Evolutionary conservation across 2,797 vertebrate species (phyloP).

Genomic region (Podargus strigoides): DNA sequence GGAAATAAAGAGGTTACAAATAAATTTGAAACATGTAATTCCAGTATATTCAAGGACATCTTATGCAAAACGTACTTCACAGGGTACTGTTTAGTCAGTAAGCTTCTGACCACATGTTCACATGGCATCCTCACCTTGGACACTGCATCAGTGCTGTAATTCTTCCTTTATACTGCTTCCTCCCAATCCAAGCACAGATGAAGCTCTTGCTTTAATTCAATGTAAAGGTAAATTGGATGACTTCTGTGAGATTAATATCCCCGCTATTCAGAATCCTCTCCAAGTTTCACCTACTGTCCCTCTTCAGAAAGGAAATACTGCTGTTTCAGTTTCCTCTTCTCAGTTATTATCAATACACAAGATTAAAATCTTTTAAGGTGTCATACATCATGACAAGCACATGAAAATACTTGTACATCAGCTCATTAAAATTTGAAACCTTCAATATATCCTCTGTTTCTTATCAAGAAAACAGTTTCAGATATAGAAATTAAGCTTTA

Average conservation of each 20-base stretch:
- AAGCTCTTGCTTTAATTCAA: not conserved
- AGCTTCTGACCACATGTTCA: not conserved
- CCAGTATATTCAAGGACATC: not conserved
- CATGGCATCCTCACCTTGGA: not conserved
- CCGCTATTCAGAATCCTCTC: not conserved
- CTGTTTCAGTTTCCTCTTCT: not conserved
- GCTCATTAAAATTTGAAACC: not conserved
- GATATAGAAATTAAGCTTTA: not conserved
- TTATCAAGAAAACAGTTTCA: not conserved
- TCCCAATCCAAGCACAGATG: not conserved
- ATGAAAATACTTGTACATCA: not conserved
- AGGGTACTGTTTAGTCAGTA: not conserved
- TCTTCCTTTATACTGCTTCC: not conserved
- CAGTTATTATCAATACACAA: not conserved
- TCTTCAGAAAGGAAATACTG: not conserved
- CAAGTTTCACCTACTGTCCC: not conserved
- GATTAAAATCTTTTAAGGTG: not conserved
- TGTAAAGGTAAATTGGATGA: not conserved
- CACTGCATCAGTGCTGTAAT: not conserved
- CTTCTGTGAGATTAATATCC: not conserved
- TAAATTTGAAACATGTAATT: not conserved
- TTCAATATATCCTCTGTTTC: not conserved
- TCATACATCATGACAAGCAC: not conserved
- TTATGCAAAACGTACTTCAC: not conserved
- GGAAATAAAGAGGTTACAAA: not conserved